Conservation (phyloP, 2,888 invertebrate species). For the Ormyrus pomaceus region DNA sequence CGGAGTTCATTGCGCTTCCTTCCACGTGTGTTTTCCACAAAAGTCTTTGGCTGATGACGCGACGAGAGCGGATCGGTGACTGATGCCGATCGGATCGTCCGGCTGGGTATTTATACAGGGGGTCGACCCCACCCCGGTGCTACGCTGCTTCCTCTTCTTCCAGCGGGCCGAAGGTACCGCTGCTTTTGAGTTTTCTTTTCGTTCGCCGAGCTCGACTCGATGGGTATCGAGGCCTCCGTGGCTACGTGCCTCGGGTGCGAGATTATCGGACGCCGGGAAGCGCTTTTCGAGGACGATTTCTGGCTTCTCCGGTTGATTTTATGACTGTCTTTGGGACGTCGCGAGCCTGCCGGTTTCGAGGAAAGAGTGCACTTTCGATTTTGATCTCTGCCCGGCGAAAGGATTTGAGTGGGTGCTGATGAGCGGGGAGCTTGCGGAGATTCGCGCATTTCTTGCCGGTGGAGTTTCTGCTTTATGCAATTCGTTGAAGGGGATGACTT, state of each 20-base stretch:
- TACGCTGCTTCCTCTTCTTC: slow-evolving; percentile 41
- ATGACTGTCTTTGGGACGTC: slow-evolving; percentile 15
- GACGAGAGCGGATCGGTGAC: slow-evolving; percentile 68
- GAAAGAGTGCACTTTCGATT: slow-evolving; percentile 38
- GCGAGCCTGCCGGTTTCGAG: neutral
- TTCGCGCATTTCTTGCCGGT: too few species aligned
- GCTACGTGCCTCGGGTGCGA: slow-evolving; percentile 45
- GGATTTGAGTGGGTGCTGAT: too few species aligned
- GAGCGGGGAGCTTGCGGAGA: too few species aligned
- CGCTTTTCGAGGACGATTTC: slow-evolving; percentile 35
- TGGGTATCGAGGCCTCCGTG: slow-evolving; percentile 73
- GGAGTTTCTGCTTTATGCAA: too few species aligned
- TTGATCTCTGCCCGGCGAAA: neutral
- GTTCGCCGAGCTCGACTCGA: slow-evolving; percentile 68
- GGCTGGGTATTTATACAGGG: slow-evolving; percentile 73
- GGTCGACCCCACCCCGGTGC: slow-evolving; percentile 47
- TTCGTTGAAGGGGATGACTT: too few species aligned
- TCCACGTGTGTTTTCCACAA: too few species aligned
- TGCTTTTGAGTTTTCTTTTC: slow-evolving; percentile 74
- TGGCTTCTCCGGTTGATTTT: slow-evolving; percentile 16
- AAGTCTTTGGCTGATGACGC: slow-evolving; percentile 7
- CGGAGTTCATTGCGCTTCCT: slow-evolving; percentile 32
- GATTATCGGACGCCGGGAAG: slow-evolving; percentile 24
- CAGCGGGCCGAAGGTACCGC: slow-evolving; percentile 1
- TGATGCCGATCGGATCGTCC: slow-evolving; percentile 71